These are phyloP conservation scores for Drosophila pruinosa DNA, from an alignment of 1,140 invertebrate species.

Conservation along the genomic window DNA sequence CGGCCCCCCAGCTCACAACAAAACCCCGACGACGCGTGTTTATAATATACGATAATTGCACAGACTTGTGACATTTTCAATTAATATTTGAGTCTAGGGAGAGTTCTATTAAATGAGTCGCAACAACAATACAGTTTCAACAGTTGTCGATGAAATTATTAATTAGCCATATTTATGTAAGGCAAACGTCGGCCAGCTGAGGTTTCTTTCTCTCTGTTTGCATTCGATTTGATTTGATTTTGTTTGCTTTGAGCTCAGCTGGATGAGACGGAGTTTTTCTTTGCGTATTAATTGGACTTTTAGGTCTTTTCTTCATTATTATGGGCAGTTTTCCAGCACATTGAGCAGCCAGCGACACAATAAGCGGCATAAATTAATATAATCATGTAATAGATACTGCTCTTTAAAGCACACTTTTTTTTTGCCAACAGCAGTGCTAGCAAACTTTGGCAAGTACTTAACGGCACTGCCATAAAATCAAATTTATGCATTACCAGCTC, in stretches of 20 bases:
- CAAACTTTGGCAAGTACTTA: constrained; percentile 59
- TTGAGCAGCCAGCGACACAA: not conserved
- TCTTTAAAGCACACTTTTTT: not conserved
- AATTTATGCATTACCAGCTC: constrained; percentile 65
- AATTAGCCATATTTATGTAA: constrained; percentile 46
- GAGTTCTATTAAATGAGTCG: not conserved
- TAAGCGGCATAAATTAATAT: not conserved
- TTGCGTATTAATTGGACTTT: constrained; percentile 9
- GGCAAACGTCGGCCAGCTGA: not conserved
- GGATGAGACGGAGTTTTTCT: not conserved
- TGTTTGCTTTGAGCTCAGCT: not conserved
- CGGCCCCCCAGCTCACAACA: not conserved
- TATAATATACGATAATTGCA: constrained; percentile 79
- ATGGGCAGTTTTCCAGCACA: not conserved
- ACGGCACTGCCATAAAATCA: constrained; percentile 61
- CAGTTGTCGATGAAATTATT: constrained; percentile 46
- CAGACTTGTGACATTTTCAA: constrained; percentile 66
- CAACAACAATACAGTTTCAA: constrained; percentile 29
- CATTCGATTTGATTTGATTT: constrained; percentile 22
- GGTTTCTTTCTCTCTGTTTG: not conserved
- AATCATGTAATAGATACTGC: not conserved
- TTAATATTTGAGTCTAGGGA: constrained; percentile 44
- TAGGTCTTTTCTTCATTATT: not conserved
- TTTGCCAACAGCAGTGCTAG: constrained; percentile 31
- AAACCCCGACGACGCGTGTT: constrained; percentile 42